Evolutionary conservation across 1,140 invertebrate genomes (phyloP), one percentile per base, ranked within the genome.

Genomic region (Drosophila kohkoa): DNA sequence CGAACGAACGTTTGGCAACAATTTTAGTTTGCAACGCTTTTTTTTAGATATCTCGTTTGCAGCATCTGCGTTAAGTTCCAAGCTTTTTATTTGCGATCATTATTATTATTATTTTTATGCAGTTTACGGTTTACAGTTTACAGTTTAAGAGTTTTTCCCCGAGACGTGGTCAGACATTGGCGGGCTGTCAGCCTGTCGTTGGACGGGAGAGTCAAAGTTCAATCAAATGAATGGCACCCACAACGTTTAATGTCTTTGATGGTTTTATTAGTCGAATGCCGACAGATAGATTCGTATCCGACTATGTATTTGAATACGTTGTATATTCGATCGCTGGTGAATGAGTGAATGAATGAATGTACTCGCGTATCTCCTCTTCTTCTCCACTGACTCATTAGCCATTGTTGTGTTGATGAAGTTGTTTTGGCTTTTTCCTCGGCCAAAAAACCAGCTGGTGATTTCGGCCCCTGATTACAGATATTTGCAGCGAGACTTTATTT

Each of bases 201-300:
- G 46, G 63, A 25, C 20, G 20, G 20, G 20, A 25, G 80, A 70
- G 66, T 87, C 85, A 88, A 62, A 87, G 83, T 88, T 87, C 83
- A 87, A 72, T 74, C 83, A 87, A 87, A 87, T 87, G 83, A 87
- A 87, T 87, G 85, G 83, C 83, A 88, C 83, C 83, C 83, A 83
- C 85, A 89, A 89, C 85, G 75, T 83, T 89, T 88, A 88, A 88
- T 88, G 80, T 74, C 71, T 89, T 88, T 88, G 83, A 88, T 88
- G 83, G 83, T 88, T 88, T 88, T 88, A 88, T 88, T 88, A 88
- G 82, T 48, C 72, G 52, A 74, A 79, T 82, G 82, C 79, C 79
- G 77, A 81, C 67, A 75, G 81, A 32, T 68, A 54, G 48, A 69
- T 66, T 48, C 51, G 46, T 52, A 55, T 65, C 62, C 71, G 60